Percentiles rank a stretch among this genome's conserved stretches.
Conservation (phyloP, 2,888 invertebrate genomes). For the Ophion obscuratus region DNA sequence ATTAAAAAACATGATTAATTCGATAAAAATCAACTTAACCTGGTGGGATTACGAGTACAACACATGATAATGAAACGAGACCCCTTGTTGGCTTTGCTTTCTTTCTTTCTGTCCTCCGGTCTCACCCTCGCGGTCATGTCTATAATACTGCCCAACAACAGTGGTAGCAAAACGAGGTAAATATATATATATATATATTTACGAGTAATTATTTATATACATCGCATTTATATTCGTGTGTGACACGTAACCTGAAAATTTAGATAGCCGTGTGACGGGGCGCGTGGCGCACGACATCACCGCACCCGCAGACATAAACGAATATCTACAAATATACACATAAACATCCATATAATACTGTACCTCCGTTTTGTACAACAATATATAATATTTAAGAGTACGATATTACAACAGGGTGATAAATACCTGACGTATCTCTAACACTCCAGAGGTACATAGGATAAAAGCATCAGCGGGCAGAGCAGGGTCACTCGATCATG, state of each 20-base stretch:
- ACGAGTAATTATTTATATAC: conserved; percentile 31
- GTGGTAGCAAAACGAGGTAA: neutral
- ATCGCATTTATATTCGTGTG: conserved; percentile 46
- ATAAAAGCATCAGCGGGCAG: too few species aligned
- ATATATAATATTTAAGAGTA: neutral
- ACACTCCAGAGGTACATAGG: neutral
- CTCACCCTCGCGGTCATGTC: neutral
- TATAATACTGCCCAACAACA: conserved; percentile 15
- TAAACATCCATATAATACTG: neutral
- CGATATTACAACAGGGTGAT: neutral
- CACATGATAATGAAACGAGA: conserved; percentile 56
- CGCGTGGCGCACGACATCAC: conserved; percentile 57
- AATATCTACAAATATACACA: conserved; percentile 3
- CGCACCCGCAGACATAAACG: conserved; percentile 15
- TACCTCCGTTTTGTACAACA: neutral
- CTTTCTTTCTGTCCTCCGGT: conserved; percentile 2
- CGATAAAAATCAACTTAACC: conserved; percentile 62
- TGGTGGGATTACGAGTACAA: conserved; percentile 57
- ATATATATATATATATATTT: neutral
- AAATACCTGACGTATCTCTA: neutral
- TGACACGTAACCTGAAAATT: conserved; percentile 61
- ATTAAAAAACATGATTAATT: conserved; percentile 65
- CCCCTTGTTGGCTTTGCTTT: conserved; percentile 21
- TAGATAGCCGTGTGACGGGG: conserved; percentile 48
- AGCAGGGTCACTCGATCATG: too few species aligned